Evolutionary conservation across 2,797 vertebrate genomes (phyloP).

Genomic region (Dromococcyx pavoninus): DNA sequence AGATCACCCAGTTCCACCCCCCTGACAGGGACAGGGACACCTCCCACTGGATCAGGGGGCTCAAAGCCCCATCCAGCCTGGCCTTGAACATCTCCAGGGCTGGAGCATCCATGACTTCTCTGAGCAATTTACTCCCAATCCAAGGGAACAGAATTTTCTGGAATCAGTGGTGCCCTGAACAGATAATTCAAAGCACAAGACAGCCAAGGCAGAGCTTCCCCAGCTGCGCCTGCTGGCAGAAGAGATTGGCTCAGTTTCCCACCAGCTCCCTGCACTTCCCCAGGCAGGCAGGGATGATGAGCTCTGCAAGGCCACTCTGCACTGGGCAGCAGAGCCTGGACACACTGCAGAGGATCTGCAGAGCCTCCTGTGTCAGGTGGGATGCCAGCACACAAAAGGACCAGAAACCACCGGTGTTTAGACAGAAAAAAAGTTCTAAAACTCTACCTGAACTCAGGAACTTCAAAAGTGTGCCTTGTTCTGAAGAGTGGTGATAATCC

Average conservation of each 20-base stretch:
- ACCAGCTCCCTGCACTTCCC: neutral
- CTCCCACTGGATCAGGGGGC: no score
- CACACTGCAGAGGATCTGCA: neutral
- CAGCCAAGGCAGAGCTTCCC: neutral
- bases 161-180: neutral
- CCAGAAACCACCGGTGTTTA: neutral
- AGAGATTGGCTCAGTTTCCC: neutral
- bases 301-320: neutral
- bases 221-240: neutral
- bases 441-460: neutral
- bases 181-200: neutral
- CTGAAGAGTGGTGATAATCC: constrained; percentile 17
- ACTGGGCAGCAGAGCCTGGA: neutral
- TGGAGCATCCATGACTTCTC: no score
- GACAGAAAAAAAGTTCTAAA: neutral
- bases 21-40: no score
- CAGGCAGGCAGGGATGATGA: neutral
- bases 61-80: no score
- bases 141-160: neutral
- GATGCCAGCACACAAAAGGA: neutral
- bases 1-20: no score
- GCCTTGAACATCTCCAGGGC: no score
- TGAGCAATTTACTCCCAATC: neutral
- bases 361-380: neutral
- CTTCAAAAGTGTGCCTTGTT: neutral